Conservation (phyloP, 2,797 vertebrate genomes). For the Todus mexicanus region DNA sequence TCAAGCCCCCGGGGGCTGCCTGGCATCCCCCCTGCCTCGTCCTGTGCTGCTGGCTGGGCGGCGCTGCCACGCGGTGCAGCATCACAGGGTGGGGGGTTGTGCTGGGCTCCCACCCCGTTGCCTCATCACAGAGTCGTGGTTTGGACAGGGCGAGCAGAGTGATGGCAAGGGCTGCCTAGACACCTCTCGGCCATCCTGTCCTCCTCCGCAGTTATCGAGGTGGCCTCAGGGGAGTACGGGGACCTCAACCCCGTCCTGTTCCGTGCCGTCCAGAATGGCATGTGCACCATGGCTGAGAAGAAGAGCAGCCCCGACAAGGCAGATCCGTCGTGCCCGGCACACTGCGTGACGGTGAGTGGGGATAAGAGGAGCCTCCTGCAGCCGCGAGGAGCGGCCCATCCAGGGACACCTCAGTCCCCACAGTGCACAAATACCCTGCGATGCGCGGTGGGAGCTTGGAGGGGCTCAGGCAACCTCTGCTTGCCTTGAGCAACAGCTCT, state of each 20-base stretch:
- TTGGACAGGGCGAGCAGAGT: not conserved
- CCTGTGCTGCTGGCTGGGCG: not conserved
- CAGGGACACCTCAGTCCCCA: not conserved
- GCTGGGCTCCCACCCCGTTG: not conserved
- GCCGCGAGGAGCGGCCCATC: rapidly evolving
- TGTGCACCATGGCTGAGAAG: conserved; percentile 89
- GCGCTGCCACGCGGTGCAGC: not conserved
- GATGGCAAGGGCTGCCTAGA: not conserved
- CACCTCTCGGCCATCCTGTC: not conserved
- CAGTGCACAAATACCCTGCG: not conserved
- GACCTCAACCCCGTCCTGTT: conserved; percentile 96
- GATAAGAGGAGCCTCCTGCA: not conserved
- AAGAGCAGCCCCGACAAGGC: conserved; percentile 87
- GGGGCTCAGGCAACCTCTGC: not conserved
- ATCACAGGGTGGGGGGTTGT: not conserved
- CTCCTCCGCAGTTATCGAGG: conserved; percentile 88
- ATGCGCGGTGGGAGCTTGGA: not conserved
- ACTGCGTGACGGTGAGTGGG: conserved; percentile 72
- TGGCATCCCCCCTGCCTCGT: rapidly evolving
- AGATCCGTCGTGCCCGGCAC: conserved; percentile 79
- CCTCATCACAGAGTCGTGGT: not conserved
- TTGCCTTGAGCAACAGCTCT: not conserved
- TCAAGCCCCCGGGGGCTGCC: not conserved
- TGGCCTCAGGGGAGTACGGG: conserved; percentile 96
- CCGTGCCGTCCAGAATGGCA: conserved; percentile 91